These are phyloP conservation scores for Ranitomeya imitator DNA, from an alignment of 2,113 vertebrate genomes.

Conservation along the genomic window DNA sequence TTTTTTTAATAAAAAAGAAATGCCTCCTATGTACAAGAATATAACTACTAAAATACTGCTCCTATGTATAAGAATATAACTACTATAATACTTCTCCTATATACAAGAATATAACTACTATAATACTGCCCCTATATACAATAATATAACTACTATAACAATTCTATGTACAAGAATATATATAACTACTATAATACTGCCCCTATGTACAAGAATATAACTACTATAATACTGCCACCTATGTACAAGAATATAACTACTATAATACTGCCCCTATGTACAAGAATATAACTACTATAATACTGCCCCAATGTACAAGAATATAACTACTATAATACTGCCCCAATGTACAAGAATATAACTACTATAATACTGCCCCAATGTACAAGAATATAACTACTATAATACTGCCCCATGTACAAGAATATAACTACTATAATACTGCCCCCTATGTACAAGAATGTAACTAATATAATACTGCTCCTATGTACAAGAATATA, in stretches of 20 bases:
- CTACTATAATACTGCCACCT: conserved; percentile 5
- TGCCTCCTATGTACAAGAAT: neutral
- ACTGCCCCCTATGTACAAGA: too few species aligned
- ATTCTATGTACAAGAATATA: neutral
- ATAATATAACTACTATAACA: neutral
- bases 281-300: too few species aligned
- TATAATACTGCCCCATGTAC: too few species aligned
- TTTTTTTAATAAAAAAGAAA: too few species aligned
- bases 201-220: neutral
- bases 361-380: too few species aligned
- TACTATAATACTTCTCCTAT: neutral
- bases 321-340: too few species aligned
- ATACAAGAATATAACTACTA: neutral
- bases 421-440: too few species aligned
- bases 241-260: neutral
- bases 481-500: too few species aligned
- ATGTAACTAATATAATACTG: too few species aligned
- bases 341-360: too few species aligned
- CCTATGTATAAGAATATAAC: neutral
- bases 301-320: too few species aligned
- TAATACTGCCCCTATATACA: neutral
- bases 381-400: too few species aligned
- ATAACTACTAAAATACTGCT: conserved; percentile 1
- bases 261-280: neutral
- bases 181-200: neutral